phyloP scores from a whole-genome alignment of 1,140 invertebrate species.

The Eulimnadia texana region DNA sequence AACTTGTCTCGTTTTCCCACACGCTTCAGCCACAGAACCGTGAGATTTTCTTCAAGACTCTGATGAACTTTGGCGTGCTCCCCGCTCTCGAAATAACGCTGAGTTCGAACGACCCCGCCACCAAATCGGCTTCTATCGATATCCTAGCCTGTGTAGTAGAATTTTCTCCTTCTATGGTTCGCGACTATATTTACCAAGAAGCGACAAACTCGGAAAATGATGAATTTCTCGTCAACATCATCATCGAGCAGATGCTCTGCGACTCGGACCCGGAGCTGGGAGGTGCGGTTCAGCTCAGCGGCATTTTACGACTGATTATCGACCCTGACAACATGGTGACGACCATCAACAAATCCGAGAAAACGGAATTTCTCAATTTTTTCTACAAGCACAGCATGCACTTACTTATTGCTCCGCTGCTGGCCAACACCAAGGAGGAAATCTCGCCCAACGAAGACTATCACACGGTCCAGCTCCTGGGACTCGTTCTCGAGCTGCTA shows the following conservation, averaged over 20 bases:
- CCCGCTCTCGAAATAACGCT: constrained; percentile 87
- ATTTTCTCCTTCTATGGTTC: constrained; percentile 90
- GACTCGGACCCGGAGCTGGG: constrained; percentile 80
- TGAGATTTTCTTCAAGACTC: constrained; percentile 91
- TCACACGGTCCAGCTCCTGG: constrained; percentile 84
- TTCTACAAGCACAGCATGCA: constrained; percentile 98
- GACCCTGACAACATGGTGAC: constrained; percentile 98
- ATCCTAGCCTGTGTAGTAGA: constrained; percentile 97
- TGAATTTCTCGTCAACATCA: constrained; percentile 86
- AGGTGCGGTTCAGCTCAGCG: constrained; percentile 88
- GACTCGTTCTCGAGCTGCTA: constrained; percentile 84
- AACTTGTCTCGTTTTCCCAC: constrained; percentile 98
- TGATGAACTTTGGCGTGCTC: constrained; percentile 84
- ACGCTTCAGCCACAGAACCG: constrained; percentile 92
- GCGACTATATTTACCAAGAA: constrained; percentile 91
- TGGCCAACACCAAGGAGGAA: constrained; percentile 77
- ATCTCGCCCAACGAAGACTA: constrained; percentile 83
- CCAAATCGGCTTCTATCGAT: constrained; percentile 92
- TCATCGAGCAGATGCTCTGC: constrained; percentile 90
- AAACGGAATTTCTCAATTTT: constrained; percentile 94
- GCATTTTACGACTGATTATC: constrained; percentile 78
- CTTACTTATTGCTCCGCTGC: constrained; percentile 68
- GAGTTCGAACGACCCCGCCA: constrained; percentile 78
- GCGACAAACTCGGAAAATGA: constrained; percentile 74
- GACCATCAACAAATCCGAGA: constrained; percentile 86